Percentiles rank a stretch among this genome's conserved stretches.
These are phyloP conservation scores for Himalopsyche kuldschensis DNA, from an alignment of 2,888 invertebrate species.

Conservation along the genomic window DNA sequence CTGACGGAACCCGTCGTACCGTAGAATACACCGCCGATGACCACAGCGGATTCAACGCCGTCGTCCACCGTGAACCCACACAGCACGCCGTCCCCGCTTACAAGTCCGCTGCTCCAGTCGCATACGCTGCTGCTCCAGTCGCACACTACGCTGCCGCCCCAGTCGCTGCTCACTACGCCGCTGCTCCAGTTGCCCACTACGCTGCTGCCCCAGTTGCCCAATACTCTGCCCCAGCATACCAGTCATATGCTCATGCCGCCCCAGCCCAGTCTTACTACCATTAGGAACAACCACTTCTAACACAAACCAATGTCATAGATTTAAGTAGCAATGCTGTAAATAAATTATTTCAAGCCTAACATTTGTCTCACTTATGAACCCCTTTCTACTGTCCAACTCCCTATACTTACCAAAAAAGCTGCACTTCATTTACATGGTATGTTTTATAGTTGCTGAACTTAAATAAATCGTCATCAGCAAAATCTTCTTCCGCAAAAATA, in stretches of 20 bases:
- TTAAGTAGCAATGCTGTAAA: neutral
- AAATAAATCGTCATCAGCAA: too few species aligned
- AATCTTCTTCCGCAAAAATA: too few species aligned
- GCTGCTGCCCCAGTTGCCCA: slow-evolving; percentile 11
- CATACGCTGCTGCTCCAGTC: slow-evolving; percentile 7
- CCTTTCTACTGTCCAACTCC: too few species aligned
- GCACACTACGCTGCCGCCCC: slow-evolving; percentile 13
- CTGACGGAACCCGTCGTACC: slow-evolving; percentile 54
- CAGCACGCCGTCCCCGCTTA: slow-evolving; percentile 32
- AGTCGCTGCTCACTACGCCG: slow-evolving; percentile 16
- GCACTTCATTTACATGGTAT: too few species aligned
- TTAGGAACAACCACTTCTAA: neutral
- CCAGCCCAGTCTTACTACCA: slow-evolving; percentile 23
- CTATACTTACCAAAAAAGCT: too few species aligned
- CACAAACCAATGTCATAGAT: neutral
- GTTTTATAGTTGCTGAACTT: too few species aligned
- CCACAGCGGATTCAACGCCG: slow-evolving; percentile 54
- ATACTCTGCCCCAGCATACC: slow-evolving; percentile 16
- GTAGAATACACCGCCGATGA: slow-evolving; percentile 55
- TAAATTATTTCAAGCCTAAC: neutral
- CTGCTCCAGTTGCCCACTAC: slow-evolving; percentile 18
- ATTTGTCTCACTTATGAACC: neutral
- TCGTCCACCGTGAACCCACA: slow-evolving; percentile 50
- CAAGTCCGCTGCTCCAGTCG: slow-evolving; percentile 25
- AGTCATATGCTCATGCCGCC: slow-evolving; percentile 12